Evolutionary conservation across 2,113 vertebrate species (phyloP).

Genomic region (Stegostoma tigrinum): DNA sequence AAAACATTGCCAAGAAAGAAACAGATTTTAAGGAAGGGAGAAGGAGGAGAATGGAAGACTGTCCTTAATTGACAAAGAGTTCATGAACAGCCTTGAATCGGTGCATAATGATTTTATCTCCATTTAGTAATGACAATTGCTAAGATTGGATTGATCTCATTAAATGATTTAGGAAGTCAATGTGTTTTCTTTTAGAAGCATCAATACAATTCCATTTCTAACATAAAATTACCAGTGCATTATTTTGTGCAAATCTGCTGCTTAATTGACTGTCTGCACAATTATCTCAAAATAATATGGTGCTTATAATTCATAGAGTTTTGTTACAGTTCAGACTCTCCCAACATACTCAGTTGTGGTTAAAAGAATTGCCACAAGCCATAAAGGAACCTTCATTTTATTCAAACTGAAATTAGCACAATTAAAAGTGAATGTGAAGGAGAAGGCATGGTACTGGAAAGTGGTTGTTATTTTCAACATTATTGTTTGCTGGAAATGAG

Average conservation of each 20-base stretch:
- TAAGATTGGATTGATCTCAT: not conserved
- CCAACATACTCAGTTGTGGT: not conserved
- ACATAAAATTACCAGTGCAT: not conserved
- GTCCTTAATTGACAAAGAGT: not conserved
- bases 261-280: not conserved
- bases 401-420: not conserved
- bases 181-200: not conserved
- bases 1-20: not conserved
- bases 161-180: not conserved
- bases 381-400: not conserved
- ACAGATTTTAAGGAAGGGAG: not conserved
- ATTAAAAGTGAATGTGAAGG: not conserved
- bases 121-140: not conserved
- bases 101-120: not conserved
- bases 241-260: not conserved
- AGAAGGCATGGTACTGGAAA: not conserved
- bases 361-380: not conserved
- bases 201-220: not conserved
- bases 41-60: not conserved
- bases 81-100: not conserved
- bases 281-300: not conserved
- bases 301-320: not conserved
- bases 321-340: not conserved
- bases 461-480: not conserved
- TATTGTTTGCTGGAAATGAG: not conserved